These are phyloP conservation scores for Chrysocyon brachyurus DNA, from an alignment of 2,797 vertebrate species.

Conservation along the genomic window DNA sequence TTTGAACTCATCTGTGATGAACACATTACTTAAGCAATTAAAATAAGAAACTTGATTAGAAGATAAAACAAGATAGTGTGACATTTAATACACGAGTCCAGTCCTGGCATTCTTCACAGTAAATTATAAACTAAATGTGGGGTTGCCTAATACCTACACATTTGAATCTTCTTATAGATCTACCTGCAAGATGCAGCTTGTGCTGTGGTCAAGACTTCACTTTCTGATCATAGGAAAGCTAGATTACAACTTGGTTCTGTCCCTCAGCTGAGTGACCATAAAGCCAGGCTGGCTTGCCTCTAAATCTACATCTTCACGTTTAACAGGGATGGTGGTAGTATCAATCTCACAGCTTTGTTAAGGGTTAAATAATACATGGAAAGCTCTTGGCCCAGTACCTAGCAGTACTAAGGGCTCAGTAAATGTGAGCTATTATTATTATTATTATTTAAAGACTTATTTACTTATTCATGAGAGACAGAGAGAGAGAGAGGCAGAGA, in stretches of 20 bases:
- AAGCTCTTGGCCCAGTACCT: not conserved
- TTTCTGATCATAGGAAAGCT: not conserved
- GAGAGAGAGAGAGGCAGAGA: too few species aligned
- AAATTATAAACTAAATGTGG: not conserved
- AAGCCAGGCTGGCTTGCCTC: not conserved
- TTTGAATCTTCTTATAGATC: not conserved
- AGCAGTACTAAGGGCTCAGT: not conserved
- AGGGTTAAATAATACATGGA: not conserved
- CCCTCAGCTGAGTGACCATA: not conserved
- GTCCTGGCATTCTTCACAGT: not conserved
- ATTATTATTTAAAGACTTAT: not conserved
- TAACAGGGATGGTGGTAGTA: not conserved
- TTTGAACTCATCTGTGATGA: conserved; percentile 23
- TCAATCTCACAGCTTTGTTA: not conserved
- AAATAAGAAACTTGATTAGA: not conserved
- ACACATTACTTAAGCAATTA: not conserved
- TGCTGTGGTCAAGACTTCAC: not conserved
- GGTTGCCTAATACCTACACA: not conserved
- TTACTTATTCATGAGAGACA: too few species aligned
- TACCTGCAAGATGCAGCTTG: not conserved
- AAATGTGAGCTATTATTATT: not conserved
- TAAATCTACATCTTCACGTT: not conserved
- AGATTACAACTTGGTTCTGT: not conserved
- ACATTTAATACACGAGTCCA: not conserved
- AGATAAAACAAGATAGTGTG: not conserved